Evolutionary conservation across 2,888 invertebrate genomes (phyloP).

Genomic region (Drosophila mulleri): DNA sequence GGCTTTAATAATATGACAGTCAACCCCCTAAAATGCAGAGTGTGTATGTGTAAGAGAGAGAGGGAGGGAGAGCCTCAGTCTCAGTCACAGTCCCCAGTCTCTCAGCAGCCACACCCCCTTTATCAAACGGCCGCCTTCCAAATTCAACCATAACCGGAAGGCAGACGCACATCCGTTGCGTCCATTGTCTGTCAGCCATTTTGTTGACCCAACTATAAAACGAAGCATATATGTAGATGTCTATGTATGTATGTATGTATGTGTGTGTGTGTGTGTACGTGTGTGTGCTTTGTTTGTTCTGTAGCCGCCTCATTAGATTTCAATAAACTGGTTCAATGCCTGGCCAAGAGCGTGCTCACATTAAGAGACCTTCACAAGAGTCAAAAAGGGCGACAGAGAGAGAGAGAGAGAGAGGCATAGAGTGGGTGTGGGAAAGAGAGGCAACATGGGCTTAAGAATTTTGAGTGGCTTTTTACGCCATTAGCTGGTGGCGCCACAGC

Average conservation of each 20-base stretch:
- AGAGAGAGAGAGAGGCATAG: background rate
- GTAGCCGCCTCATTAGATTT: slow-evolving; percentile 74
- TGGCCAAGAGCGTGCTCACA: slow-evolving; percentile 38
- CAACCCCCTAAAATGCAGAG: slow-evolving; percentile 22
- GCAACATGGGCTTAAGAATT: slow-evolving; percentile 22
- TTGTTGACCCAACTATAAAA: slow-evolving; percentile 57
- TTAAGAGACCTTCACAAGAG: slow-evolving; percentile 6
- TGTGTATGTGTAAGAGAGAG: too few species aligned
- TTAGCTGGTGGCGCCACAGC: slow-evolving; percentile 30
- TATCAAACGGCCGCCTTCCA: background rate
- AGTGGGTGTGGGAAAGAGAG: background rate
- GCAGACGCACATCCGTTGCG: slow-evolving; percentile 31
- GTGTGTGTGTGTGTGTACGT: slow-evolving; percentile 8
- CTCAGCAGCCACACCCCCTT: slow-evolving; percentile 1
- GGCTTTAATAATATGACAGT: slow-evolving; percentile 67
- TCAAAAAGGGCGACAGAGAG: background rate
- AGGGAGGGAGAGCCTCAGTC: background rate
- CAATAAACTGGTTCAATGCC: slow-evolving; percentile 69
- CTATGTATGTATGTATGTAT: background rate
- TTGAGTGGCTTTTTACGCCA: slow-evolving; percentile 43
- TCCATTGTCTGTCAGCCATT: slow-evolving; percentile 64
- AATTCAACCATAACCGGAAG: slow-evolving; percentile 30
- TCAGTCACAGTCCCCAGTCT: background rate
- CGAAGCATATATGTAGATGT: slow-evolving; percentile 21
- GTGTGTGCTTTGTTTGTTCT: slow-evolving; percentile 51